phyloP scores from a whole-genome alignment of 2,797 vertebrate genomes.

The Paramormyrops hopkinsi region DNA sequence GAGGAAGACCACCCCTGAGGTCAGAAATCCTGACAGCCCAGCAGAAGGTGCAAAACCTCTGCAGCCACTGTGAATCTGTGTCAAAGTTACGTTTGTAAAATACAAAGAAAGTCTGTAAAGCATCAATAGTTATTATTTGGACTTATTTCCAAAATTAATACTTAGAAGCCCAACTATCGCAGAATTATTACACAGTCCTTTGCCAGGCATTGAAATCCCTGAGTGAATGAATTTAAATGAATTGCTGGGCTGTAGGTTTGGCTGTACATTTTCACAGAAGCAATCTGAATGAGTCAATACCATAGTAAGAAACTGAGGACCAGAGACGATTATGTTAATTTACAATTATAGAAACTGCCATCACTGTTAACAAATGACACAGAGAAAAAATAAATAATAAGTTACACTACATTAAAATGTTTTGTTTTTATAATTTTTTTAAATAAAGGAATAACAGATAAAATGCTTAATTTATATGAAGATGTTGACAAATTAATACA shows the following conservation, averaged over 20 bases:
- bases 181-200: neutral
- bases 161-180: neutral
- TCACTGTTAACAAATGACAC: neutral
- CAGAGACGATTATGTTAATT: neutral
- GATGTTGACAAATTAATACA: neutral
- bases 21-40: neutral
- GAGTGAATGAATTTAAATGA: neutral
- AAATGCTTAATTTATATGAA: neutral
- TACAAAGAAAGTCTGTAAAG: neutral
- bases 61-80: neutral
- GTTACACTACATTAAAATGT: neutral
- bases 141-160: neutral
- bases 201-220: neutral
- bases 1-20: conserved; percentile 35
- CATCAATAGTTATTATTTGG: neutral
- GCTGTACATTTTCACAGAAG: neutral
- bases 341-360: neutral
- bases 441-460: neutral
- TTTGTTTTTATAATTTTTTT: neutral
- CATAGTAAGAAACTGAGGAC: neutral
- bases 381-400: neutral
- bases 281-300: neutral
- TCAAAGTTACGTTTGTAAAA: neutral
- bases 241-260: neutral
- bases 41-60: neutral